phyloP scores from a whole-genome alignment of 2,888 invertebrate species.

The Apodemia mormo region DNA sequence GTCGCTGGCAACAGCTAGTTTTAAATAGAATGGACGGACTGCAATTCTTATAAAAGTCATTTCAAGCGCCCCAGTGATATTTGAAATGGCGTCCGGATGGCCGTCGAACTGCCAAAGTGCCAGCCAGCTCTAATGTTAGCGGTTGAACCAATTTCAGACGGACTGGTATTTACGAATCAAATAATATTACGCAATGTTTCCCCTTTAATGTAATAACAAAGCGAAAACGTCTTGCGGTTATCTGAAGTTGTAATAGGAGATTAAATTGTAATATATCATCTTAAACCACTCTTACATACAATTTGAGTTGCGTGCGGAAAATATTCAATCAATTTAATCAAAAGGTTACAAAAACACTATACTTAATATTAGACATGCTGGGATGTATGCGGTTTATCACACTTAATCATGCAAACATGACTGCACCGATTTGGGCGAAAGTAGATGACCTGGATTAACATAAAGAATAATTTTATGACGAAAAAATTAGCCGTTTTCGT shows the following conservation, averaged over 20 bases:
- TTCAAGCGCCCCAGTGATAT: conserved; percentile 72
- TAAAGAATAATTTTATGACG: no score
- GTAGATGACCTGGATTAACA: no score
- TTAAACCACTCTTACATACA: background rate
- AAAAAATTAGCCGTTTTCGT: no score
- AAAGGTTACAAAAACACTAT: no score
- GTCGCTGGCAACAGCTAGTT: no score
- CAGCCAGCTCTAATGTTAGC: conserved; percentile 66
- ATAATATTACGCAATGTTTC: conserved; percentile 13
- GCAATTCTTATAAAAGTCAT: conserved; percentile 33
- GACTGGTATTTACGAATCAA: conserved; percentile 43
- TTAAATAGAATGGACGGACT: background rate
- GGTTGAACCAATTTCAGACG: conserved; percentile 57
- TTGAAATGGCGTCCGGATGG: conserved; percentile 47
- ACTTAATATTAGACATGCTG: no score
- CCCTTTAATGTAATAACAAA: background rate
- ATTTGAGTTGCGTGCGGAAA: background rate
- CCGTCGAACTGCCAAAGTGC: conserved; percentile 50
- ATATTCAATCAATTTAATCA: no score
- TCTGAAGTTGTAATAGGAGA: background rate
- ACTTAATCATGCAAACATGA: no score
- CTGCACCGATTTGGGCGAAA: no score
- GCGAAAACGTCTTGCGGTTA: background rate
- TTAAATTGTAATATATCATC: background rate
- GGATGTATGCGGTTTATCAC: no score